Base-by-base conservation (phyloP, 2,113 vertebrate species). In the Eolophus roseicapilla region DNA sequence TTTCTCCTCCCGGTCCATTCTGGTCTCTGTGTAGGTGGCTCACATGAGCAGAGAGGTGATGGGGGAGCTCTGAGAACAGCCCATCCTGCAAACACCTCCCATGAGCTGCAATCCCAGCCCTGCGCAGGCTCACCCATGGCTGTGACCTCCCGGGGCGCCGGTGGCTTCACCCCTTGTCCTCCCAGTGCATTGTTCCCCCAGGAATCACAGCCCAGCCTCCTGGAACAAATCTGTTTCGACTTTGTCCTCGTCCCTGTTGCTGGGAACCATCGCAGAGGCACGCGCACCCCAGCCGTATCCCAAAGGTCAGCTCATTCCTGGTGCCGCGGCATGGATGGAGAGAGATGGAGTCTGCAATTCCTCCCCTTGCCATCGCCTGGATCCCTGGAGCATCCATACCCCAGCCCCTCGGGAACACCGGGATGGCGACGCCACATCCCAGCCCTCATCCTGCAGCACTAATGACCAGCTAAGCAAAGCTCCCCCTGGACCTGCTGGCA, bases 1-100 rank as follows among this genome's bases (percentile, higher is more conserved):
- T 96, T 95, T 90, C 92, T 95, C 71, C 92, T 86, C 95, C 84
- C 77, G 49, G 83, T 76, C 97, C 95, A 17, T 91, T 97, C 94
- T 98, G 96, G 97, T 94, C 97, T 97, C 92, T 98, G 98, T 67
- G 98, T 98, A 97, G 97, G 98, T 92, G 96, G 98, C 94, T 98
- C 97, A 97, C 88, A 94, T 82, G 96, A 98, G 88, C 97, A 96
- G 97, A 98, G 98, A 98, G 97, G 98, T 98, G 98, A 97, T 95
- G 97, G 97, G 97, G 95, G 93, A 96, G 41, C 87, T 85, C 95
- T 75, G 89, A 97, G 91, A 97, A 86, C 93, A 96, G 63, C 74
- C 43, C 43, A 90, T 94, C 94, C 97, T 10, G 33, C 57, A 59
- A 9, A 3, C 33, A 2, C 57, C 57, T 35, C 33, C 33, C 21